These are phyloP conservation scores for Eremophila alpestris DNA, from an alignment of 2,797 vertebrate genomes.

Conservation along the genomic window DNA sequence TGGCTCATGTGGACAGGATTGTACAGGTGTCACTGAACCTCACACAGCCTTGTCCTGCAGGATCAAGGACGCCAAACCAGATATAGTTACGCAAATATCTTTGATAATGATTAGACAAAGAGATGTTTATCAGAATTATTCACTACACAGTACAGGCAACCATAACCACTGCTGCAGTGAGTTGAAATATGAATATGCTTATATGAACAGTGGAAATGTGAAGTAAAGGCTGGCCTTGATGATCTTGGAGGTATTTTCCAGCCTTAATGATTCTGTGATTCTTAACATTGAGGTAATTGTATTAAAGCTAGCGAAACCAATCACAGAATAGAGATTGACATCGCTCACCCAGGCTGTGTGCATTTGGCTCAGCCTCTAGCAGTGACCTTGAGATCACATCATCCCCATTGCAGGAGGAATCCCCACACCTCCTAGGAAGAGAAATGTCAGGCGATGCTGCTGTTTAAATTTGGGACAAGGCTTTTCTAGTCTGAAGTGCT, in stretches of 20 bases:
- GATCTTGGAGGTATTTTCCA: not conserved
- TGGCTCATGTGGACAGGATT: accelerated
- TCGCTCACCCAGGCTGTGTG: not conserved
- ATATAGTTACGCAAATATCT: accelerated
- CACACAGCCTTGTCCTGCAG: not conserved
- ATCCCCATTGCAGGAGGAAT: not conserved
- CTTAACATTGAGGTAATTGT: too few species aligned
- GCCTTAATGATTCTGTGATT: not conserved
- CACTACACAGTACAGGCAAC: accelerated
- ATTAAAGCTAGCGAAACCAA: not conserved
- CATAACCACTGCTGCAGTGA: accelerated
- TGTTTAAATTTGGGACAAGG: accelerated
- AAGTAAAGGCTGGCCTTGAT: not conserved
- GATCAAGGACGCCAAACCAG: accelerated
- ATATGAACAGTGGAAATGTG: not conserved
- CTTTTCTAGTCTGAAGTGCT: not conserved
- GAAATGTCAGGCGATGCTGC: not conserved
- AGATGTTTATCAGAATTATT: not conserved
- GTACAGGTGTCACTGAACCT: accelerated
- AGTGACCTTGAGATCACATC: not conserved
- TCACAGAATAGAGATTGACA: not conserved
- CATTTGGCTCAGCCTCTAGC: not conserved
- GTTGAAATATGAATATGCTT: not conserved
- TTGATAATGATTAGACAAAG: too few species aligned
- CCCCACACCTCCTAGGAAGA: too few species aligned